Base-by-base conservation (phyloP, 1,140 invertebrate species). In the Ostrea denselamellosa region DNA sequence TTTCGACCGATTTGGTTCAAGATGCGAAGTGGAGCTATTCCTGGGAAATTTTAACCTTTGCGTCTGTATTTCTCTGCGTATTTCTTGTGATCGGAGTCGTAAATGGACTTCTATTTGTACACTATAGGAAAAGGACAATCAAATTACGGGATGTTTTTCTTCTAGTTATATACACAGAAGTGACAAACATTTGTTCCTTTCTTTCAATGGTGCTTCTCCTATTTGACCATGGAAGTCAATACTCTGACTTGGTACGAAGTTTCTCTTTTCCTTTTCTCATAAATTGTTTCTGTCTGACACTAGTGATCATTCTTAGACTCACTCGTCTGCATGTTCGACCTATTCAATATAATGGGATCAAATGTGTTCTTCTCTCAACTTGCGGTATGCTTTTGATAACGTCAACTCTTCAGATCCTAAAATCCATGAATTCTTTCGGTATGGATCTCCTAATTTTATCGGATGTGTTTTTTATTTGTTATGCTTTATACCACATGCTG, bases 301-400 rank as follows among this genome's bases (percentile, higher is more conserved):
- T 53, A 25, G 53, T 52, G 17, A 52, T 83, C 17, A 53, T 83
- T 34, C 82, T 83, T 3, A 83, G 53, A 54, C 44, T 83, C 2
- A 83, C 82, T n/a, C 82, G 82, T 10, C 53, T 83, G 10, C 34
- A 83, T 54, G 51, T 83, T 9, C 51, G 28, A 53, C 82, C 82
- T 12, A 83, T 83, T 83, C 44, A 54, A 8, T 83, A 83, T n/a
- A 83, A 83, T 53, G 82, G 82, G 7, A 83, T 83, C 12, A 83
- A 83, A 53, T 83, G 82, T 83, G 82, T 83, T 28, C 8, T 54
- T 83, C 7, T 83, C 0, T 52, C 82, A 8, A 52, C 82, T 14
- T 22, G 22, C 10, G 51, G 44, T 17, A 22, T 83, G 44, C 8
- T 83, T 12, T 34, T 83, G 9, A 53, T 54, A 17, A 19, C 53